Percentiles rank a stretch among this genome's conserved stretches.
These are phyloP conservation scores for Lomographa bimaculata DNA, from an alignment of 2,888 invertebrate species.

Conservation along the genomic window DNA sequence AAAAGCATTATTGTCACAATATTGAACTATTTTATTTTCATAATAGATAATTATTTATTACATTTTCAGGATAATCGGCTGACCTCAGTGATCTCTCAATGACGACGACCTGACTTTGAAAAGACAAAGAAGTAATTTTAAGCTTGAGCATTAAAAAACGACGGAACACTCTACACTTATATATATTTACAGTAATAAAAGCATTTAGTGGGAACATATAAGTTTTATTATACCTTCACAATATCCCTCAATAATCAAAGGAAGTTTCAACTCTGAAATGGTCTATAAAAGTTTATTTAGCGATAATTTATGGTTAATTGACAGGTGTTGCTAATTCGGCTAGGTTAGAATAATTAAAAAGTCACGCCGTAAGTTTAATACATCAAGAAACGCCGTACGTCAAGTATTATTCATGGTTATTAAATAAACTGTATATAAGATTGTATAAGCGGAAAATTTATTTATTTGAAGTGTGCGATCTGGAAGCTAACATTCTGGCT, in stretches of 20 bases:
- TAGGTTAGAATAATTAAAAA: constrained; percentile 11
- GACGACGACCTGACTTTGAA: constrained; percentile 31
- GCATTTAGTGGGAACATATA: constrained; percentile 43
- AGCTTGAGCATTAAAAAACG: constrained; percentile 44
- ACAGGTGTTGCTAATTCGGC: constrained; percentile 16
- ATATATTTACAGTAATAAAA: constrained; percentile 39
- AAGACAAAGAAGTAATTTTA: constrained; percentile 33
- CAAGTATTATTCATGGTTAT: constrained; percentile 18
- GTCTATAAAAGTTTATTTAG: too few species aligned
- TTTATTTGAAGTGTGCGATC: constrained; percentile 8
- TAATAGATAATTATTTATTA: too few species aligned
- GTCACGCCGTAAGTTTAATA: constrained; percentile 19
- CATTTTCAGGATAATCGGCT: constrained; percentile 10
- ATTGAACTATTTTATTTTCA: too few species aligned
- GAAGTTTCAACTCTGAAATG: too few species aligned
- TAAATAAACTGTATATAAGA: too few species aligned
- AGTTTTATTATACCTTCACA: constrained; percentile 17
- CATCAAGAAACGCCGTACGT: constrained; percentile 20
- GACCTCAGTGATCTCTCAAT: constrained; percentile 34
- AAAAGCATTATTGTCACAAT: too few species aligned
- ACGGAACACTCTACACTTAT: constrained; percentile 42
- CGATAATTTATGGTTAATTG: too few species aligned
- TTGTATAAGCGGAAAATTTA: too few species aligned
- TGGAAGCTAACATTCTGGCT: not conserved
- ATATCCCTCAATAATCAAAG: not conserved